Evolutionary conservation across 2,888 invertebrate genomes (phyloP).

Genomic region (Opisthograptis luteolata): DNA sequence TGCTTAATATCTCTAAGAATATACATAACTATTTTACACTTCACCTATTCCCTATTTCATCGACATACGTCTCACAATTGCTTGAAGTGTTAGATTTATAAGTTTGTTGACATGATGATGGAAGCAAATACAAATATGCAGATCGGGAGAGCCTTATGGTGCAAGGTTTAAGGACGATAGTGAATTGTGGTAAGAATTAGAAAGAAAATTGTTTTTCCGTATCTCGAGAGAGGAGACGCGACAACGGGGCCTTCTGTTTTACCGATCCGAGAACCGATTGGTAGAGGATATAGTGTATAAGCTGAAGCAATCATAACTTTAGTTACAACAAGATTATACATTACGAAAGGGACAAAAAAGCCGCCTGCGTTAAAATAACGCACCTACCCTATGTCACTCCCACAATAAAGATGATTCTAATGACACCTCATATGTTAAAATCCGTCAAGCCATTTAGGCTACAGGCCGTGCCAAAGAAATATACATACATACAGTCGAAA

Average conservation of each 20-base stretch:
- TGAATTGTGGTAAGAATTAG: constrained; percentile 14
- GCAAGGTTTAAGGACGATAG: constrained; percentile 38
- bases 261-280: constrained; percentile 68
- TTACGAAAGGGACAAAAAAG: too few relatives aligned
- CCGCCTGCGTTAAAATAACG: too few relatives aligned
- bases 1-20: constrained; percentile 67
- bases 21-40: constrained; percentile 40
- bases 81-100: not conserved
- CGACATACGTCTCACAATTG: constrained; percentile 2
- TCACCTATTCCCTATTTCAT: constrained; percentile 12
- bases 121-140: constrained; percentile 26
- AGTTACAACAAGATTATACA: too few relatives aligned
- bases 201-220: constrained; percentile 50
- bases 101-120: constrained; percentile 16
- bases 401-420: too few relatives aligned
- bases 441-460: too few relatives aligned
- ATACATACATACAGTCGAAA: too few relatives aligned
- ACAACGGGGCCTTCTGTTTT: constrained; percentile 80
- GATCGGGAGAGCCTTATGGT: constrained; percentile 17
- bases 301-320: constrained; percentile 9
- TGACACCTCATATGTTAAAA: too few relatives aligned
- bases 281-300: constrained; percentile 34
- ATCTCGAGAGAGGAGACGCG: constrained; percentile 73
- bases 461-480: too few relatives aligned
- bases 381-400: too few relatives aligned